These are phyloP conservation scores for Crotalus horridus DNA, from an alignment of 2,113 vertebrate species.

Conservation along the genomic window DNA sequence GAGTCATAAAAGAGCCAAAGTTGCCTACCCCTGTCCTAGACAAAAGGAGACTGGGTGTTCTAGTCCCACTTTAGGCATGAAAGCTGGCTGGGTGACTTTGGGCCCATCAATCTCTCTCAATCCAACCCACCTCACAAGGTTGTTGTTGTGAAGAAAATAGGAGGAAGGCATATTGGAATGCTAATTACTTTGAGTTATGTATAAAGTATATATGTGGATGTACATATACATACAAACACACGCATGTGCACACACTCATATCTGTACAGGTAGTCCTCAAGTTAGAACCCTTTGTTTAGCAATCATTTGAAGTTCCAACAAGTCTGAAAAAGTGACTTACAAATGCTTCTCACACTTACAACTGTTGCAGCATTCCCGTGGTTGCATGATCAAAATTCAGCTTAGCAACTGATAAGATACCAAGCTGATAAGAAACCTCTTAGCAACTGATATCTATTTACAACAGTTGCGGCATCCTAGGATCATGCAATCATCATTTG, in stretches of 20 bases:
- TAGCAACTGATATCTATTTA: not conserved
- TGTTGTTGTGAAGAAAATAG: not conserved
- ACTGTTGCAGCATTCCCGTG: not conserved
- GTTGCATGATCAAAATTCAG: not conserved
- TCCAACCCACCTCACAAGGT: not conserved
- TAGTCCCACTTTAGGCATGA: not conserved
- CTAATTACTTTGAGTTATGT: not conserved
- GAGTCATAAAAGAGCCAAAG: too few species aligned
- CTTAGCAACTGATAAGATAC: not conserved
- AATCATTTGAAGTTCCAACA: not conserved
- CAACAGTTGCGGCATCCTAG: not conserved
- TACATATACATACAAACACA: too few species aligned
- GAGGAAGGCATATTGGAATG: not conserved
- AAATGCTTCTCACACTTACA: not conserved
- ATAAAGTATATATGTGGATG: not conserved
- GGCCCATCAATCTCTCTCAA: not conserved
- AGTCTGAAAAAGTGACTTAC: not conserved
- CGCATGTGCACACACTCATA: not conserved
- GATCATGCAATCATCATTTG: not conserved
- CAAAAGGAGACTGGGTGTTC: not conserved
- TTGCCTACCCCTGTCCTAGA: not conserved
- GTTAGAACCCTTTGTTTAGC: not conserved
- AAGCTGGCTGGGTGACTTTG: not conserved
- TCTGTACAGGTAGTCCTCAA: not conserved
- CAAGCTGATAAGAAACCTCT: not conserved